Percentiles rank a stretch among this genome's conserved stretches.
phyloP scores from a whole-genome alignment of 2,113 vertebrate species.

The Oreochromis aureus region DNA sequence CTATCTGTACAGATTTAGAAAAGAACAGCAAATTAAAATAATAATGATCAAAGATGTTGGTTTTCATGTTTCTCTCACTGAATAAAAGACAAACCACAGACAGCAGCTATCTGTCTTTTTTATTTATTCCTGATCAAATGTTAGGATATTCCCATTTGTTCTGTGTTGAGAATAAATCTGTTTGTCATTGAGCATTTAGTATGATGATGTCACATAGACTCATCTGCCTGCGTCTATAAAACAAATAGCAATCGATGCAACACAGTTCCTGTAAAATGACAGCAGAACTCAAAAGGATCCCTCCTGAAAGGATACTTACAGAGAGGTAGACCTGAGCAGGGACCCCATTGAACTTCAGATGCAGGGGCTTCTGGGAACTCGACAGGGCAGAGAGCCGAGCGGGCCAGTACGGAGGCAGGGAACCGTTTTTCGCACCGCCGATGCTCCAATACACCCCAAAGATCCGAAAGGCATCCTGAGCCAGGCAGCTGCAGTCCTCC shows the following conservation, averaged over 20 bases:
- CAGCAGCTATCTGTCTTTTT: neutral
- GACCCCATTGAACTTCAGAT: conserved; percentile 71
- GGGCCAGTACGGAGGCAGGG: conserved; percentile 70
- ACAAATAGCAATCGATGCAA: neutral
- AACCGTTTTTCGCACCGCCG: conserved; percentile 36
- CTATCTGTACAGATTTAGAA: neutral
- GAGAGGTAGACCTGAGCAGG: conserved; percentile 75
- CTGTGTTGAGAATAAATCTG: neutral
- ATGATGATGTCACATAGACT: neutral
- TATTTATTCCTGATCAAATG: neutral
- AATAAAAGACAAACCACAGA: neutral
- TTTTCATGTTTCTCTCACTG: neutral
- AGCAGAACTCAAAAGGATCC: neutral
- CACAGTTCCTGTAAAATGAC: neutral
- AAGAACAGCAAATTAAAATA: neutral
- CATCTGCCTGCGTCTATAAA: neutral
- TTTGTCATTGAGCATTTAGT: neutral
- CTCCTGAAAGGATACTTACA: conserved; percentile 52
- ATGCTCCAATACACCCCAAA: conserved; percentile 73
- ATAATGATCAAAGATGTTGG: neutral
- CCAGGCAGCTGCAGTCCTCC: conserved; percentile 78
- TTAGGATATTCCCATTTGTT: neutral
- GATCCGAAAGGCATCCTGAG: conserved; percentile 69
- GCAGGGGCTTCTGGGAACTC: conserved; percentile 66
- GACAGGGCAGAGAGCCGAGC: conserved; percentile 66